Evolutionary conservation across 2,888 invertebrate genomes (phyloP).

Genomic region (Trichogramma dendrolimi): DNA sequence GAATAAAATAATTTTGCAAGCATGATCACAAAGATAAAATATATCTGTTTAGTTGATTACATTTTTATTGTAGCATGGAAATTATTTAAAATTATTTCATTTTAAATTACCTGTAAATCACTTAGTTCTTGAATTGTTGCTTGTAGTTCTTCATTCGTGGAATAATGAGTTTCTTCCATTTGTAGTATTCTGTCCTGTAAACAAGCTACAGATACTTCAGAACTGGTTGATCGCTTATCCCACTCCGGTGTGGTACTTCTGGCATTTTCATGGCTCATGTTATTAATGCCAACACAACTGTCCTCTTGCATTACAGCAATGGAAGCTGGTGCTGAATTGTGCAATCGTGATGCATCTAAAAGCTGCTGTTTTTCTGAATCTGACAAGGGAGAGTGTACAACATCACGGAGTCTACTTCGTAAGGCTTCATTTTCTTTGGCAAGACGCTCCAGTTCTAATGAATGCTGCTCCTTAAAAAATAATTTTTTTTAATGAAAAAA

Average conservation of each 20-base stretch:
- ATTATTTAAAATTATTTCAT: neutral
- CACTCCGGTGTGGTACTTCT: conserved; percentile 79
- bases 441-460: conserved; percentile 63
- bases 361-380: conserved; percentile 80
- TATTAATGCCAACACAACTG: conserved; percentile 29
- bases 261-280: conserved; percentile 53
- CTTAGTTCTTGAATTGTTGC: conserved; percentile 90
- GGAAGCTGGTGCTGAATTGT: conserved; percentile 77
- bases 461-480: conserved; percentile 58
- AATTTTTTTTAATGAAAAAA: no score
- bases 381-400: conserved; percentile 75
- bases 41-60: neutral
- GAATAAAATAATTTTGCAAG: neutral
- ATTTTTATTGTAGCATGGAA: neutral
- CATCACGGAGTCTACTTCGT: conserved; percentile 71
- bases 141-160: conserved; percentile 87
- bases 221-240: conserved; percentile 87
- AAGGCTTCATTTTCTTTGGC: conserved; percentile 74
- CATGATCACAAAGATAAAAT: neutral
- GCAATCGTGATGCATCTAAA: conserved; percentile 66
- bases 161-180: conserved; percentile 84
- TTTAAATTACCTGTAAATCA: conserved; percentile 68
- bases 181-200: conserved; percentile 89
- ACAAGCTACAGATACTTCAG: conserved; percentile 87
- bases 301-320: conserved; percentile 56